A percentile compares a stretch with the other conserved stretches of the same genome.
These are phyloP conservation scores for Abscondita cerata DNA, from an alignment of 2,888 invertebrate genomes.

Conservation along the genomic window DNA sequence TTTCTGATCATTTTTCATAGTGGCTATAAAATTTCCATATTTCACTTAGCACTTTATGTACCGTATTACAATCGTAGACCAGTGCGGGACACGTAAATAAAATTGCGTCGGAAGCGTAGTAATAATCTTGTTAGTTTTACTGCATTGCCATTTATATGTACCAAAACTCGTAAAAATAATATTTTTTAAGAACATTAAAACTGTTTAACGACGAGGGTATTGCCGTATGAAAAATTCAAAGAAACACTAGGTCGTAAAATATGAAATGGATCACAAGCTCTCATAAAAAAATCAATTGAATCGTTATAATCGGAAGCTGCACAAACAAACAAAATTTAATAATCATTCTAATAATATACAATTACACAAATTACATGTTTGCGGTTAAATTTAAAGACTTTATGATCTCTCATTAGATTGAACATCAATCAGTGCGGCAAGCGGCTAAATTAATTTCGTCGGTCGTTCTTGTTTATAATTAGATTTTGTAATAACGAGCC, in stretches of 20 bases:
- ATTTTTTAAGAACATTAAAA: constrained; percentile 33
- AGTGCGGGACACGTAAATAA: constrained; percentile 20
- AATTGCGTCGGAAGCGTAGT: constrained; percentile 26
- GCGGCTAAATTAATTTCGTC: no score
- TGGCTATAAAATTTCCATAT: constrained; percentile 30
- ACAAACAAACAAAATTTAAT: no score
- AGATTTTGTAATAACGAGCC: no score
- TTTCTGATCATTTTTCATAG: constrained; percentile 22
- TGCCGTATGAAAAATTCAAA: constrained; percentile 29
- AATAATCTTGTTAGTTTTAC: constrained; percentile 35
- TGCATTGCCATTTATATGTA: constrained; percentile 25
- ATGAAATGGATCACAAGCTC: no score
- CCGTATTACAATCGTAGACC: constrained; percentile 25
- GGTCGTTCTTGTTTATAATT: no score
- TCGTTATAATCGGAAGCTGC: no score
- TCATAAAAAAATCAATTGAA: no score
- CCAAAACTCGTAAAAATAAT: constrained; percentile 31
- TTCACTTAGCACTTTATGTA: constrained; percentile 30
- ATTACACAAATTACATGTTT: no score
- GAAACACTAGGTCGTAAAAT: constrained; percentile 7
- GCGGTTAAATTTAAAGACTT: no score
- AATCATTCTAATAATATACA: no score
- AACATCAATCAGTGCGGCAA: no score
- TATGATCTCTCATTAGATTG: no score
- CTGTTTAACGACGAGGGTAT: constrained; percentile 25